Base-by-base conservation (phyloP, 2,797 vertebrate genomes). In the Austrolebias charrua region DNA sequence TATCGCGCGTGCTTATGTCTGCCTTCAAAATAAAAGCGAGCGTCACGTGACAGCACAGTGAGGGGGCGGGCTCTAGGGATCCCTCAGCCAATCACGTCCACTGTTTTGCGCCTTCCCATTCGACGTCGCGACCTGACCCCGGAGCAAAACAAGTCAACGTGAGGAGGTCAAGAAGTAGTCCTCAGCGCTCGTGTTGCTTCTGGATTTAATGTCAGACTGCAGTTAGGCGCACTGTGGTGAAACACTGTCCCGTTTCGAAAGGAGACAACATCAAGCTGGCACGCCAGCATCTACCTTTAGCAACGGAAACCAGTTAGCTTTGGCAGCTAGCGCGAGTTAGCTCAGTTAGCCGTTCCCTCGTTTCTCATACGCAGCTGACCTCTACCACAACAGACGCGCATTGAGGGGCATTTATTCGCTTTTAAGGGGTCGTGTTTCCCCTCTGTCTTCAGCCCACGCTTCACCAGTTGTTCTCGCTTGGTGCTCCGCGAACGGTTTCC, bases 31-130 rank as follows among this genome's bases (percentile, higher is more conserved):
- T 72, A 66, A 78, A 77, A 76, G 70, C 44, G 0, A 0, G 16
- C 29, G 78, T 92, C 92, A 93, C 84, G 90, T 93, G 91, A 90
- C 87, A 14, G 20, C 66, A 67, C 85, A 83, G 83, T 88, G 90
- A 79, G 19, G 18, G 84, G 90, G 90, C 73, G 87, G 86, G 80
- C 1, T 8, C 3, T 8, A 0, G 0, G 0, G 1, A 10, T 4
- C 0, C 13, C 0, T 33, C 54, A 54, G 56, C 93, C 93, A 94
- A 94, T 94, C 79, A 69, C 11, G 38, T 71, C 47, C 42, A 82
- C 62, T 88, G 84, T 91, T 91, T 70, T 81, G 81, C 52, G 67
- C 71, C 66, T 85, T 84, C 81, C 78, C 83, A 85, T 90, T 90
- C 76, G 86, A 71, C 89, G 88, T 55, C 74, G 78, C 20, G 74